These are phyloP conservation scores for Lytechinus variegatus DNA, from an alignment of 35 echinoderm and acorn worm species.

Conservation along the genomic window DNA sequence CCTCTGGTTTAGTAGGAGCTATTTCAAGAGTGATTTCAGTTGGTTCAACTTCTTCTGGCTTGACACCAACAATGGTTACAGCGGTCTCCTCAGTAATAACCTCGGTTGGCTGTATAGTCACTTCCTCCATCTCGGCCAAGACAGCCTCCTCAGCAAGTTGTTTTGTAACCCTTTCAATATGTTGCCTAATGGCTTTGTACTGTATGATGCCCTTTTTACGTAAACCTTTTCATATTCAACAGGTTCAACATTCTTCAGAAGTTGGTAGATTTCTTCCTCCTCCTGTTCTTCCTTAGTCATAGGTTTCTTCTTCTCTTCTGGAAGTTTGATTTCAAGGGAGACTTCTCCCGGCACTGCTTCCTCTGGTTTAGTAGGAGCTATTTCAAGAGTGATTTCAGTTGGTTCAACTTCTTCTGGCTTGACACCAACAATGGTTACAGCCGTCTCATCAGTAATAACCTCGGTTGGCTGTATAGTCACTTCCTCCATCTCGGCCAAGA, in stretches of 20 bases:
- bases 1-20: not conserved
- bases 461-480: too few species aligned
- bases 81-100: constrained; percentile 37
- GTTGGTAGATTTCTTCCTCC: constrained; percentile 51
- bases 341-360: not conserved
- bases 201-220: constrained; percentile 21
- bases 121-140: not conserved
- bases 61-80: not conserved
- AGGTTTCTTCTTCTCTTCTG: not conserved
- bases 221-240: constrained; percentile 69
- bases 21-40: constrained; percentile 28
- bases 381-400: too few species aligned
- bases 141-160: constrained; percentile 54
- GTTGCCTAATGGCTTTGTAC: constrained; percentile 33
- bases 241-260: constrained; percentile 42
- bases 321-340: not conserved
- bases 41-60: constrained; percentile 18
- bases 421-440: too few species aligned
- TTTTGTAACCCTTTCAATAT: constrained; percentile 61
- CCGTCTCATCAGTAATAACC: too few species aligned
- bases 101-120: not conserved
- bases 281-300: constrained; percentile 62
- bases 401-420: too few species aligned
- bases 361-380: too few species aligned
- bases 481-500: not conserved